Conservation (phyloP, 2,888 invertebrate species). For the Campoplex capitator region DNA sequence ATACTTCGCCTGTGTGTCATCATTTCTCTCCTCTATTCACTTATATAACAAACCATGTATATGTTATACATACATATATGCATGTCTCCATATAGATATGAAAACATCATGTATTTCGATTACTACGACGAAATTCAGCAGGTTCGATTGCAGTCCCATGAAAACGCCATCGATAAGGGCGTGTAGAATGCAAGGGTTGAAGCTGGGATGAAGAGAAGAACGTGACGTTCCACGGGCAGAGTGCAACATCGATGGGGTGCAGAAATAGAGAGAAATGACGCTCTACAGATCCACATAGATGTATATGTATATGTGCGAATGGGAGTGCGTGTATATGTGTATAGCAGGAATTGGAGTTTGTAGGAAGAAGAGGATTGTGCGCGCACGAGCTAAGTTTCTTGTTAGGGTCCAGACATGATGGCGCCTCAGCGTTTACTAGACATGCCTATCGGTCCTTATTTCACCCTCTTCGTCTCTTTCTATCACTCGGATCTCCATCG, state of each 20-base stretch:
- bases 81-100: not conserved
- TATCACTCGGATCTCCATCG: constrained; percentile 29
- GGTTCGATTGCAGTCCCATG: constrained; percentile 52
- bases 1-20: constrained; percentile 20
- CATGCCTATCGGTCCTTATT: constrained; percentile 61
- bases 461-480: constrained; percentile 35
- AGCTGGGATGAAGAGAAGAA: constrained; percentile 74
- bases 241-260: constrained; percentile 37
- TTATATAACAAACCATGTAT: not conserved
- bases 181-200: constrained; percentile 31
- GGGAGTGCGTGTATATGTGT: not conserved
- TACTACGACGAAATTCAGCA: constrained; percentile 34
- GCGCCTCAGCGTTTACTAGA: constrained; percentile 77
- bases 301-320: not conserved
- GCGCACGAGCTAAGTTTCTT: constrained; percentile 82
- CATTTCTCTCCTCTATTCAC: constrained; percentile 25
- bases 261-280: constrained; percentile 71
- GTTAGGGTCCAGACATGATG: constrained; percentile 84
- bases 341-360: constrained; percentile 43
- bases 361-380: constrained; percentile 48
- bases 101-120: not conserved
- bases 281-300: constrained; percentile 42
- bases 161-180: constrained; percentile 28
- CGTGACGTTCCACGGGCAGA: constrained; percentile 74
- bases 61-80: not conserved